Percentiles rank a stretch among this genome's conserved stretches.
These are phyloP conservation scores for Manis crassicaudata DNA, from an alignment of 2,797 vertebrate species.

Conservation along the genomic window DNA sequence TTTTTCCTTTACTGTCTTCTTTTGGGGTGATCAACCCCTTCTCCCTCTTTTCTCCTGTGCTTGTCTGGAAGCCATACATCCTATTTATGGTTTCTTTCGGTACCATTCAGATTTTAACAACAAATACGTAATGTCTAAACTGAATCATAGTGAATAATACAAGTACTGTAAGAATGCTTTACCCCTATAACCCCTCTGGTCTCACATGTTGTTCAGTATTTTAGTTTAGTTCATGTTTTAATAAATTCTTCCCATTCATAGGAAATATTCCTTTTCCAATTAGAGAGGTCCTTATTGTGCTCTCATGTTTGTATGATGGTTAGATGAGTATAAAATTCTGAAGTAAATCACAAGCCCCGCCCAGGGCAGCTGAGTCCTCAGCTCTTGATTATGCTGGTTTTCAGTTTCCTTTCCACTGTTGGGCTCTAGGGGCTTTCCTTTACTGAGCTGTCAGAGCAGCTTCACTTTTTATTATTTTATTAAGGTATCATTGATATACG, in stretches of 20 bases:
- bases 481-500: too few species aligned
- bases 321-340: not conserved
- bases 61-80: not conserved
- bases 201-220: not conserved
- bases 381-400: not conserved
- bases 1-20: not conserved
- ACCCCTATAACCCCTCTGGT: not conserved
- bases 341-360: not conserved
- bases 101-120: not conserved
- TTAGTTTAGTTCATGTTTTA: not conserved
- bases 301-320: not conserved
- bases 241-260: not conserved
- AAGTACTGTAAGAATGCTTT: not conserved
- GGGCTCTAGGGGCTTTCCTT: not conserved
- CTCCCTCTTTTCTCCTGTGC: not conserved
- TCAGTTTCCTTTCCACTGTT: constrained; percentile 9
- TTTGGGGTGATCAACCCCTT: not conserved
- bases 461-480: not conserved
- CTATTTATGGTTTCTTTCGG: not conserved
- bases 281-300: not conserved
- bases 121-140: not conserved
- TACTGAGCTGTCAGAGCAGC: not conserved
- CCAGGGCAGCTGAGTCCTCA: not conserved
- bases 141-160: not conserved
- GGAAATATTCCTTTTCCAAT: not conserved